Conservation (phyloP, 2,797 vertebrate species). For the Sus cebifrons region DNA sequence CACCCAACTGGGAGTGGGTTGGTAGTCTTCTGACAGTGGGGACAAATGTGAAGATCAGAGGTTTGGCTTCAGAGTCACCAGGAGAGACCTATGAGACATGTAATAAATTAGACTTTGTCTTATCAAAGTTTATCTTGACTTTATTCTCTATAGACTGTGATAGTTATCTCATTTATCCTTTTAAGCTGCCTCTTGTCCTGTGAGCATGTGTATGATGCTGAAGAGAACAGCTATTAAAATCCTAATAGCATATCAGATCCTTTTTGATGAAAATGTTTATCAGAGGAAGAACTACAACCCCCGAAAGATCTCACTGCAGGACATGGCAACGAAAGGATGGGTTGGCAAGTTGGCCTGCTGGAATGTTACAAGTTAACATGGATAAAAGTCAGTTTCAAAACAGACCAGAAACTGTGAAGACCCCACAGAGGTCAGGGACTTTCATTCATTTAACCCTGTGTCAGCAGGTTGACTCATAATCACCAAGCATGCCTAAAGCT, state of each 20-base stretch:
- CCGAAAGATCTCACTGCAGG: neutral
- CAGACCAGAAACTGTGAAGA: neutral
- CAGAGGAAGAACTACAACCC: neutral
- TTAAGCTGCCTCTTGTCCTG: neutral
- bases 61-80: conserved; percentile 89
- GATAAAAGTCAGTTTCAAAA: neutral
- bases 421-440: neutral
- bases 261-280: neutral
- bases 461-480: neutral
- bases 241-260: neutral
- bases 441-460: neutral
- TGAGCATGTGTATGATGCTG: neutral
- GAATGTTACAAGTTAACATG: neutral
- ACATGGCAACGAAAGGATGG: neutral
- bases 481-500: conserved; percentile 5
- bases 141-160: neutral
- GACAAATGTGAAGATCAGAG: conserved; percentile 93
- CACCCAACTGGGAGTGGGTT: conserved; percentile 88
- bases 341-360: neutral
- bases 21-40: conserved; percentile 93
- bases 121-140: conserved; percentile 46
- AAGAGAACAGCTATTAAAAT: conserved; percentile 62
- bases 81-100: conserved; percentile 90
- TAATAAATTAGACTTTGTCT: conserved; percentile 71
- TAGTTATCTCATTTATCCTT: conserved; percentile 63